Base-by-base conservation (phyloP, 2,888 invertebrate genomes). In the Pseudoips prasinana region DNA sequence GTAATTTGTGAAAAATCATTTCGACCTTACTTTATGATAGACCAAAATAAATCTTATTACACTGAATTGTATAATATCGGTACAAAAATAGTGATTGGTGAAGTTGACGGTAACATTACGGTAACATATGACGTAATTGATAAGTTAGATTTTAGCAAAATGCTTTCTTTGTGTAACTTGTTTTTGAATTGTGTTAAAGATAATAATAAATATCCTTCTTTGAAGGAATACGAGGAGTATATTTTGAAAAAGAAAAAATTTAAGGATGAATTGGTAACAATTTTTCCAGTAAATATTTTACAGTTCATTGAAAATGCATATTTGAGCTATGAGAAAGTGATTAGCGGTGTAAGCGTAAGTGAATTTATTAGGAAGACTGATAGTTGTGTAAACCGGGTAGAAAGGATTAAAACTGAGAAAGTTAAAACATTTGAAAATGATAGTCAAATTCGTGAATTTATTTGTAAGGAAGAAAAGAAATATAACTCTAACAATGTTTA, bases 151-250 rank as follows among this genome's bases (percentile, higher is more conserved):
- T 20, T 20, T 20, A 20, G n/a, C 8, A 24, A 20, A 29, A 29
- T 34, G 10, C 4, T 34, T 8, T 34, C 34, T 8, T 14, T 33
- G 9, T 43, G 32, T 33, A 47, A 44, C 6, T 19, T 47, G 7
- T 47, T 33, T 33, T 38, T 47, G 11, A 8, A 38, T 5, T 47
- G 30, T 8, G 43, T 43, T 4, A 23, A 33, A 28, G 26, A 39
- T 10, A 27, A 5, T 2, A 18, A 37, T 10, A 39, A 41, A 35
- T 45, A 42, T 45, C 48, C 44, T 1, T 37, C 32, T 5, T 25
- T 45, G 17, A 2, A 25, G 11, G 42, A 49, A 25, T 49, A 43
- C 10, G 10, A 27, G 1, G 39, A 31, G 11, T 49, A 35, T 36
- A 22, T 45, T 29, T 8, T 5, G 3, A 35, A 27, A 19, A 45